phyloP scores from a whole-genome alignment of 2,797 vertebrate genomes.

The Sitta carolinensis region DNA sequence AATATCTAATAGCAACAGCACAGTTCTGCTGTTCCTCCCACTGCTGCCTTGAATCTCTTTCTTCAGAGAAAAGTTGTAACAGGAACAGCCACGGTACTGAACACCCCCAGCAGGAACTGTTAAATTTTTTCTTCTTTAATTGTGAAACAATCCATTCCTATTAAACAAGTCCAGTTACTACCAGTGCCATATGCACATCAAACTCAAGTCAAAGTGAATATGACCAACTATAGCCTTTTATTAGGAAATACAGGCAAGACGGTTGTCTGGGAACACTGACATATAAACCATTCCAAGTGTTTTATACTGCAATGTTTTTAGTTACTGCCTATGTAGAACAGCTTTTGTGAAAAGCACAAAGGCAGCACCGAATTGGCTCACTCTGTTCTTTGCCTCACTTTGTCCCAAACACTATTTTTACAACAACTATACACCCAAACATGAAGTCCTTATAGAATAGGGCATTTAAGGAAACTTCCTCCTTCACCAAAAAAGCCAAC shows the following conservation, averaged over 20 bases:
- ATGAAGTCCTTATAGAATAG: not conserved
- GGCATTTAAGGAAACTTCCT: not conserved
- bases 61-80: not conserved
- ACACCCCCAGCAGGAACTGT: not conserved
- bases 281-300: conserved; percentile 36
- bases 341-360: conserved; percentile 18
- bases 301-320: conserved; percentile 31
- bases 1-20: not conserved
- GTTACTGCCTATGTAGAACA: conserved; percentile 39
- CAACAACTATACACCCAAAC: not conserved
- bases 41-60: not conserved
- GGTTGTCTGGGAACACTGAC: conserved; percentile 27
- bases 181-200: conserved; percentile 42
- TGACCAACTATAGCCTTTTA: conserved; percentile 17
- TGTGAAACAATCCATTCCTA: conserved; percentile 38
- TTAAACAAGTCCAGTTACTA: conserved; percentile 38
- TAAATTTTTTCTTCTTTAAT: not conserved
- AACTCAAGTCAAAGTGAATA: conserved; percentile 3
- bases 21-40: not conserved
- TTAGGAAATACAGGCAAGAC: not conserved
- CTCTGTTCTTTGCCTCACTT: not conserved
- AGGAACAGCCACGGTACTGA: not conserved
- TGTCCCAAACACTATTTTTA: not conserved
- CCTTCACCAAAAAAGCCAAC: not conserved
- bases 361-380: not conserved